These are phyloP conservation scores for Mastigias papua DNA, from an alignment of 30 jellyfish, hydroid and myxozoan species.

Conservation along the genomic window DNA sequence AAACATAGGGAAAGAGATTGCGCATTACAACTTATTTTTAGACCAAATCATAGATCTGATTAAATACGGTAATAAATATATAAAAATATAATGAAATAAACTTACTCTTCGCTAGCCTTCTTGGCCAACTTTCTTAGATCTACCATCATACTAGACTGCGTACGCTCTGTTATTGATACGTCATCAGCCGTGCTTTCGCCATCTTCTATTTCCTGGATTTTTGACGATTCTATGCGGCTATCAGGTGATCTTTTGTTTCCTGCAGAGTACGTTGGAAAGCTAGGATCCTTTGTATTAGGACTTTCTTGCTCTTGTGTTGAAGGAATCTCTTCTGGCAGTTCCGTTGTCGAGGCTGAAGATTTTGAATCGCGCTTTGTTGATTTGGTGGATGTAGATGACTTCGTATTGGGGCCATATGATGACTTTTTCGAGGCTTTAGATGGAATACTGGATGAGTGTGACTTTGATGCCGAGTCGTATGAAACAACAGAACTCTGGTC, in stretches of 20 bases:
- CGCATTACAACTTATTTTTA: no score
- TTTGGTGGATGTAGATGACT: constrained; percentile 2
- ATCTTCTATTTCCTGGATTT: constrained; percentile 12
- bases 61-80: not conserved
- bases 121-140: constrained; percentile 77
- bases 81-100: not conserved
- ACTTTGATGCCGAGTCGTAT: constrained; percentile 7
- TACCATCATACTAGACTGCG: constrained; percentile 75
- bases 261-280: constrained; percentile 54
- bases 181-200: constrained; percentile 69
- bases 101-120: constrained; percentile 87
- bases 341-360: constrained; percentile 57
- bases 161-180: constrained; percentile 60
- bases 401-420: not conserved
- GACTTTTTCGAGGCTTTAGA: not conserved
- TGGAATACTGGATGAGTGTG: constrained; percentile 2
- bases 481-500: constrained; percentile 47
- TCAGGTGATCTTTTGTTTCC: constrained; percentile 22
- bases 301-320: constrained; percentile 14
- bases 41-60: not conserved
- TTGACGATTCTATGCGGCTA: constrained; percentile 12
- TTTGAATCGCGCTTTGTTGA: constrained; percentile 15
- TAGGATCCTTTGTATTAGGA: constrained; percentile 32
- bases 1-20: no score
- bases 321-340: constrained; percentile 65